A percentile compares a stretch with the other conserved stretches of the same genome.
phyloP scores from a whole-genome alignment of 2,888 invertebrate species.

The Cantharis flavilabris region DNA sequence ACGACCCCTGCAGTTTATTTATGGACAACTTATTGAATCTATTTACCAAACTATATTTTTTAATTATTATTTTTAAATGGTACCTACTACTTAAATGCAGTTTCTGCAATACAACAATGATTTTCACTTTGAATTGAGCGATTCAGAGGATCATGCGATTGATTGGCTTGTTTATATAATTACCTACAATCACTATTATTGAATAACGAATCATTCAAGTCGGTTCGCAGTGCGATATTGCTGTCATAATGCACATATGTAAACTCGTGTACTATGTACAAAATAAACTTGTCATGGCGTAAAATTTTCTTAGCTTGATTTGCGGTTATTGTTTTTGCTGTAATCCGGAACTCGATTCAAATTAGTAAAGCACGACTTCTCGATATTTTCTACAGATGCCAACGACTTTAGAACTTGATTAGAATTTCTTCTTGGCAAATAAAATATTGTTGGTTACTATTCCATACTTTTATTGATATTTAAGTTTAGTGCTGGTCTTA shows the following conservation, averaged over 20 bases:
- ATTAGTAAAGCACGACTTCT: not conserved
- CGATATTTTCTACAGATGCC: too few species aligned
- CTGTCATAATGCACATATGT: not conserved
- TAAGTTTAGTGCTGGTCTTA: too few species aligned
- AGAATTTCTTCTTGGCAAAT: too few species aligned
- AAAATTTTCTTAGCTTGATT: not conserved
- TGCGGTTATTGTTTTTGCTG: not conserved
- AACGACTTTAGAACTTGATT: too few species aligned
- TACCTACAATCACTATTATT: not conserved
- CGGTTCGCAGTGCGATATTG: not conserved
- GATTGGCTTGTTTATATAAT: not conserved
- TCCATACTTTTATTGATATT: too few species aligned
- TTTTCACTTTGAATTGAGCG: not conserved
- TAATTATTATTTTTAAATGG: not conserved
- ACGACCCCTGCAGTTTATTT: constrained; percentile 18
- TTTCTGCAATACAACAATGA: not conserved
- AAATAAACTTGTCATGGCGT: not conserved
- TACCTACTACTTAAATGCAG: not conserved
- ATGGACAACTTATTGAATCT: not conserved
- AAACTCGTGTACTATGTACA: not conserved
- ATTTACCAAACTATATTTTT: not conserved
- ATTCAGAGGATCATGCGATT: not conserved
- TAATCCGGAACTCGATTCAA: not conserved
- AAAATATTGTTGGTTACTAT: too few species aligned
- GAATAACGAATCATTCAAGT: not conserved